Evolutionary conservation across 2,797 vertebrate genomes (phyloP).

Genomic region (Phyllotis vaccarum): DNA sequence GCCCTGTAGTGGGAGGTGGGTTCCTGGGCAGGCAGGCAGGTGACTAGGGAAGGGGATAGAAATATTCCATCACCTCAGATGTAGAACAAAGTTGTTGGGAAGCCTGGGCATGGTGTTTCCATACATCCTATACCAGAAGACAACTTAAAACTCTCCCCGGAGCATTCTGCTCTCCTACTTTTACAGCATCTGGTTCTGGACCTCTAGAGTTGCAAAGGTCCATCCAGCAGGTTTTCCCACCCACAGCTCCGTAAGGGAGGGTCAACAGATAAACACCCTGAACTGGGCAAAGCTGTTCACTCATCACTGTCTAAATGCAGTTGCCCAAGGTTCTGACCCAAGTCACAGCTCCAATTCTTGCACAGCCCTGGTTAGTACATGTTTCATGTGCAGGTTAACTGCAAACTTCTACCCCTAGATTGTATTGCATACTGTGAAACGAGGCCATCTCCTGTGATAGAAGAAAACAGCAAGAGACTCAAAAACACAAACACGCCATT

Average conservation of each 20-base stretch:
- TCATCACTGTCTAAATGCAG: not conserved
- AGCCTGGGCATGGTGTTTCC: not conserved
- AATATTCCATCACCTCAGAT: not conserved
- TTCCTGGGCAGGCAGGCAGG: not conserved
- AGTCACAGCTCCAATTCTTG: not conserved
- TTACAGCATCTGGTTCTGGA: not conserved
- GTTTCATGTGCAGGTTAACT: not conserved
- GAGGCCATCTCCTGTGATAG: not conserved
- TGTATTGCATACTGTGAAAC: not conserved
- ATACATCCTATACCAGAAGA: not conserved
- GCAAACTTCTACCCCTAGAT: not conserved
- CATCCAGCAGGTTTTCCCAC: not conserved
- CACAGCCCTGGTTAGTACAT: not conserved
- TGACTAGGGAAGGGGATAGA: not conserved
- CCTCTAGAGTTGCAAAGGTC: not conserved
- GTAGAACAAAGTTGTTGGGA: not conserved
- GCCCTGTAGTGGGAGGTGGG: rapidly evolving
- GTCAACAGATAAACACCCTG: no score
- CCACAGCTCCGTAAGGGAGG: not conserved
- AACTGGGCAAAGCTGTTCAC: not conserved
- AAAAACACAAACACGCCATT: not conserved
- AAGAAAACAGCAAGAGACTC: not conserved
- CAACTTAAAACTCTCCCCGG: not conserved
- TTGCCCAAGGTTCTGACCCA: not conserved
- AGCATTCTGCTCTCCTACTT: not conserved